These are phyloP conservation scores for Mythimna impura DNA, from an alignment of 2,888 invertebrate species.

Conservation along the genomic window DNA sequence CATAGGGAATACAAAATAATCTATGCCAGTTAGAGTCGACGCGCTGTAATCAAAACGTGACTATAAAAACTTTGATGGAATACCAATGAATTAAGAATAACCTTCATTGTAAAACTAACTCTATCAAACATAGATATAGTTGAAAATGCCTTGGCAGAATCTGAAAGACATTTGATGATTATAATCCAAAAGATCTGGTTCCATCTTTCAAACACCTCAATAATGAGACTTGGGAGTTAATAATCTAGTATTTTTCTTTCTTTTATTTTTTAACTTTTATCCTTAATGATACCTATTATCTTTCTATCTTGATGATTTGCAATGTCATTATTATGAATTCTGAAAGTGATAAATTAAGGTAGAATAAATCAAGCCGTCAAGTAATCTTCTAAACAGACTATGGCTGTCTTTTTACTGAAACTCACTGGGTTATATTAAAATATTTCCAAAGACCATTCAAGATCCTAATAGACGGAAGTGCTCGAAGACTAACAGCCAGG, in stretches of 20 bases:
- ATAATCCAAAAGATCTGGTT: constrained; percentile 50
- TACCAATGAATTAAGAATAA: constrained; percentile 68
- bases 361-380: background rate
- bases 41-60: constrained; percentile 71
- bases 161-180: constrained; percentile 42
- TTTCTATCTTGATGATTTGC: constrained; percentile 8
- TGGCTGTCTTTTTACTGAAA: background rate
- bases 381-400: background rate
- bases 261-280: background rate
- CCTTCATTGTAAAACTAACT: constrained; percentile 23
- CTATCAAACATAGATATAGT: background rate
- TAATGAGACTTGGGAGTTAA: constrained; percentile 23
- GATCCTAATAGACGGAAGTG: too few relatives aligned
- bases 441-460: too few relatives aligned
- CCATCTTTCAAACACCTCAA: constrained; percentile 39
- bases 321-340: background rate
- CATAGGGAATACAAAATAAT: constrained; percentile 76
- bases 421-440: too few relatives aligned
- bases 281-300: constrained; percentile 9
- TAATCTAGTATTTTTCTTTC: constrained; percentile 31
- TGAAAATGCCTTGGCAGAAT: constrained; percentile 5
- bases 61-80: constrained; percentile 77
- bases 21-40: constrained; percentile 57
- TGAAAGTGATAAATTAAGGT: background rate
- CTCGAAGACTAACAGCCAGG: too few relatives aligned